These are phyloP conservation scores for Marronus borbonicus DNA, from an alignment of 2,888 invertebrate genomes.

Conservation along the genomic window DNA sequence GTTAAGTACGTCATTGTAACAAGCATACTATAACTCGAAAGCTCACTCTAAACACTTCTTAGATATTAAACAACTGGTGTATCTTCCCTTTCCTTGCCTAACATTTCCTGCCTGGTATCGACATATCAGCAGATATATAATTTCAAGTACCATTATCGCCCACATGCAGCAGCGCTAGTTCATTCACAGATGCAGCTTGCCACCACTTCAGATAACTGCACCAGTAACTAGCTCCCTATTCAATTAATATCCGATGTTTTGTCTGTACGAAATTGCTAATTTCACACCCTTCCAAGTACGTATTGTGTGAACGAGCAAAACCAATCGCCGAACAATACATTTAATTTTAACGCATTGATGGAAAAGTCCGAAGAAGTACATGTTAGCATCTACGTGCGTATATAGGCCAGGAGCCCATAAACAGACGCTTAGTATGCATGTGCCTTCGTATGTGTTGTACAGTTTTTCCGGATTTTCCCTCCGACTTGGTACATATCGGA, in stretches of 20 bases:
- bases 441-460: not conserved
- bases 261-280: conserved; percentile 35
- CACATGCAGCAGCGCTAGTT: too few species aligned
- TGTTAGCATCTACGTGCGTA: too few species aligned
- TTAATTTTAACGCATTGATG: conserved; percentile 38
- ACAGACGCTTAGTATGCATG: not conserved
- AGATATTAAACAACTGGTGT: too few species aligned
- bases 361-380: not conserved
- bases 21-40: too few species aligned
- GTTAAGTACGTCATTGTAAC: too few species aligned
- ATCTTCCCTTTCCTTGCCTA: too few species aligned
- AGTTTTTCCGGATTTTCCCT: not conserved
- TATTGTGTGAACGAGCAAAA: conserved; percentile 28
- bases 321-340: conserved; percentile 38
- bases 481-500: not conserved
- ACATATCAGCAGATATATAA: too few species aligned
- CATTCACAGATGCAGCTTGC: too few species aligned
- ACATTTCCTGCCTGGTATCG: too few species aligned
- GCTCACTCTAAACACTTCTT: too few species aligned
- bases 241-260: conserved; percentile 38
- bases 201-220: conserved; percentile 28
- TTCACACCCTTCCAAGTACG: conserved; percentile 39
- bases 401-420: too few species aligned
- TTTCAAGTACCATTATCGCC: too few species aligned
- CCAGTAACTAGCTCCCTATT: not conserved